Conservation (phyloP, 2,888 invertebrate species). For the Microctonus aethiopoides region DNA sequence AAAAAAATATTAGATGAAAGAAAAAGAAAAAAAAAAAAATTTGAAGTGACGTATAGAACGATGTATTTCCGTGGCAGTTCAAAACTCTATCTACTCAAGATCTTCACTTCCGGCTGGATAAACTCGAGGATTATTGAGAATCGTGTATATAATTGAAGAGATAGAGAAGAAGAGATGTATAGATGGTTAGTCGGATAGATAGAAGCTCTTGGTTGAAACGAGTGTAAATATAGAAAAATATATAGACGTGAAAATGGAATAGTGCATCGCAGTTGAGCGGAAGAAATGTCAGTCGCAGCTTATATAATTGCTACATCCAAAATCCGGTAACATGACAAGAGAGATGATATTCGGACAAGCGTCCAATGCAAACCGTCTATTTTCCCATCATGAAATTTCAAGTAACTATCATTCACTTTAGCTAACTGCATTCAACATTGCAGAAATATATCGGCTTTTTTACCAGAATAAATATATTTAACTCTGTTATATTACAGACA, state of each 20-base stretch:
- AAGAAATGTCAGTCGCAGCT: slow-evolving; percentile 30
- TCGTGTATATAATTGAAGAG: slow-evolving; percentile 2
- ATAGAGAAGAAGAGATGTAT: too few species aligned
- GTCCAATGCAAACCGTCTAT: not conserved
- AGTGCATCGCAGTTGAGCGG: not conserved
- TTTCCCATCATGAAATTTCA: not conserved
- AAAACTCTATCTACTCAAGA: slow-evolving; percentile 19
- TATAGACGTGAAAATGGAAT: slow-evolving; percentile 20
- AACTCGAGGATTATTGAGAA: slow-evolving; percentile 31
- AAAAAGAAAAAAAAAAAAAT: not conserved
- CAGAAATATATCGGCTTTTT: not conserved
- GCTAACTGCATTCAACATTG: not conserved
- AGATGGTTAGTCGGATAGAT: not conserved
- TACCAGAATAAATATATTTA: not conserved
- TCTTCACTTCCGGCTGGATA: slow-evolving; percentile 32
- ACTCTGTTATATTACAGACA: too few species aligned
- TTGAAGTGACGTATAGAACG: not conserved
- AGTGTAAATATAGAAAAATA: slow-evolving; percentile 30
- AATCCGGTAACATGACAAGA: not conserved
- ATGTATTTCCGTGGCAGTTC: slow-evolving; percentile 31
- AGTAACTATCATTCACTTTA: not conserved
- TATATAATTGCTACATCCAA: slow-evolving; percentile 6
- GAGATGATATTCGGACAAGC: slow-evolving; percentile 1
- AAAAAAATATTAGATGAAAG: not conserved
- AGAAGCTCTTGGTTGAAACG: not conserved